Evolutionary conservation across 2,888 invertebrate species (phyloP).

Genomic region (Lasioglossum malachurum): DNA sequence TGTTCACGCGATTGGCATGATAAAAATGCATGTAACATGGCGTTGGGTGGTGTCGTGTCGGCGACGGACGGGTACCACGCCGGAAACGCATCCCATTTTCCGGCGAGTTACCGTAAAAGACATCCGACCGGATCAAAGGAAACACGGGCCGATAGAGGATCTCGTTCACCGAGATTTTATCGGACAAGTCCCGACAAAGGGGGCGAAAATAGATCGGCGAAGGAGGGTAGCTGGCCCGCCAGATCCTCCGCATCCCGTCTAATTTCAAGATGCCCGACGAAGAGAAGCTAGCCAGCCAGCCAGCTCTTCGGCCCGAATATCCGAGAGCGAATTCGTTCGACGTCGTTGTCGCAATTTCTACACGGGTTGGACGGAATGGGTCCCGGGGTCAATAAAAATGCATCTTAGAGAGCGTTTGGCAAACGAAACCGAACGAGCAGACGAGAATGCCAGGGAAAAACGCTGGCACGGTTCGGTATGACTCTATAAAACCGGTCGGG

Average conservation of each 20-base stretch:
- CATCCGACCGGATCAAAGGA: slow-evolving; percentile 50
- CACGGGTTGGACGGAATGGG: background rate
- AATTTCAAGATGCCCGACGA: slow-evolving; percentile 15
- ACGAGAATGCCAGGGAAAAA: background rate
- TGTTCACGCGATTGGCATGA: slow-evolving; percentile 26
- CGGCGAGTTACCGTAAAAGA: slow-evolving; percentile 36
- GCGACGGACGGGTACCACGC: background rate
- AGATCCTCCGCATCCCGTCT: slow-evolving; percentile 1
- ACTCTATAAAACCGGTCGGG: slow-evolving; percentile 11
- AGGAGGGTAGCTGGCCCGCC: background rate
- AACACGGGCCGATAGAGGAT: slow-evolving; percentile 47
- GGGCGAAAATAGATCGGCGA: slow-evolving; percentile 39
- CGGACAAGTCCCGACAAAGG: slow-evolving; percentile 36
- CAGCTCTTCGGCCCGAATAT: background rate
- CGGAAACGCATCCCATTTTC: slow-evolving; percentile 41
- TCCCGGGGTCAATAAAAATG: background rate
- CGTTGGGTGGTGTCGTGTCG: background rate
- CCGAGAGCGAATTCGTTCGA: background rate
- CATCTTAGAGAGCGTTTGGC: background rate
- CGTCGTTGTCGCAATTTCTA: slow-evolving; percentile 2
- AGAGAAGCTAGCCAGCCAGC: background rate
- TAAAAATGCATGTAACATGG: slow-evolving; percentile 30
- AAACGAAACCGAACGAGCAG: background rate
- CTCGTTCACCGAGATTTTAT: slow-evolving; percentile 47
- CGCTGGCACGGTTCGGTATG: background rate